These are phyloP conservation scores for Syngnathus scovelli DNA, from an alignment of 2,113 vertebrate species.

Conservation along the genomic window DNA sequence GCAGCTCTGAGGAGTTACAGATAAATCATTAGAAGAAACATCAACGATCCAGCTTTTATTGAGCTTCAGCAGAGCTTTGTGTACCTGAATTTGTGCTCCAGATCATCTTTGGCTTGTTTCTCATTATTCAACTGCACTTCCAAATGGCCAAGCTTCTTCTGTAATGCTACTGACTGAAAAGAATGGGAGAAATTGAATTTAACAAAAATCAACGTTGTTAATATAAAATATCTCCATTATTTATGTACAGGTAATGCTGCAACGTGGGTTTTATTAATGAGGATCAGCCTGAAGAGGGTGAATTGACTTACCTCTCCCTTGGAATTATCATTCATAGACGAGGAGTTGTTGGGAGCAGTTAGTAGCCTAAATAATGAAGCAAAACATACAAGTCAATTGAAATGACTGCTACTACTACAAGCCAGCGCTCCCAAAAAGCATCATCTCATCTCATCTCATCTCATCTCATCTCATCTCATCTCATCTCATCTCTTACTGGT, in stretches of 20 bases:
- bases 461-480: neutral
- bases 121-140: slow-evolving; percentile 87
- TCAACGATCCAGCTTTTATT: neutral
- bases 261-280: neutral
- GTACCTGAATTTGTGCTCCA: slow-evolving; percentile 81
- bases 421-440: neutral
- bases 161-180: slow-evolving; percentile 73
- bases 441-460: too few relatives aligned
- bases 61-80: neutral
- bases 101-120: slow-evolving; percentile 86
- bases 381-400: neutral
- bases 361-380: slow-evolving; percentile 76
- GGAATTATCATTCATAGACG: slow-evolving; percentile 77
- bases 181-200: too few relatives aligned
- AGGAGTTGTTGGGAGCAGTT: slow-evolving; percentile 77
- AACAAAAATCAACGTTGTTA: neutral
- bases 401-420: neutral
- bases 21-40: neutral
- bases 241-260: neutral
- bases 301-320: slow-evolving; percentile 82
- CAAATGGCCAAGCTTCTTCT: slow-evolving; percentile 83
- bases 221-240: neutral
- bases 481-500: slow-evolving; percentile 78
- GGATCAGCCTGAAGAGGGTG: neutral
- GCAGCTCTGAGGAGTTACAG: slow-evolving; percentile 70